Evolutionary conservation across 2,888 invertebrate genomes (phyloP).

Genomic region (Cetonia aurata): DNA sequence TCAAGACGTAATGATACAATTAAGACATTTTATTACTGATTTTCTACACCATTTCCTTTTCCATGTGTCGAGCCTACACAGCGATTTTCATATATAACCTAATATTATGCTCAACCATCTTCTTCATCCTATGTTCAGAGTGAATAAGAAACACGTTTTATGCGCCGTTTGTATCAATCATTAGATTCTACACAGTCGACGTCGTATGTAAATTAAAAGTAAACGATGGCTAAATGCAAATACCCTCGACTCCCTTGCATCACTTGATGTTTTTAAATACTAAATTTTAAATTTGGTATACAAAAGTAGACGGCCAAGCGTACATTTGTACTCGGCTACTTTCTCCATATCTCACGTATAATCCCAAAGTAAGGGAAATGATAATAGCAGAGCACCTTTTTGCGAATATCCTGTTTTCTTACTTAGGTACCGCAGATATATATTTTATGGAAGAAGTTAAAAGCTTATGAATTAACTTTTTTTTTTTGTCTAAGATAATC

Average conservation of each 20-base stretch:
- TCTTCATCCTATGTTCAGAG: neutral
- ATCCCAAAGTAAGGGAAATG: neutral
- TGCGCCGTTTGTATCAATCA: constrained; percentile 14
- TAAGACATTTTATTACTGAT: too few relatives aligned
- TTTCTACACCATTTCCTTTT: too few relatives aligned
- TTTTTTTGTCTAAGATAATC: neutral
- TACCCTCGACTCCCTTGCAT: neutral
- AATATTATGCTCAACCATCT: too few relatives aligned
- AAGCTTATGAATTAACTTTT: neutral
- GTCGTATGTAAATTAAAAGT: constrained; percentile 17
- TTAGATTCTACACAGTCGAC: neutral
- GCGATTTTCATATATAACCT: too few relatives aligned
- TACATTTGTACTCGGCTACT: neutral
- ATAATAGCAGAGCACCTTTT: constrained; percentile 1
- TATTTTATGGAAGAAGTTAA: constrained; percentile 18
- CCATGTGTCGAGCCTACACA: too few relatives aligned
- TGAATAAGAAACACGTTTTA: neutral
- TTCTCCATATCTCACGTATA: constrained; percentile 17
- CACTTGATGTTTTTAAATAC: constrained; percentile 14
- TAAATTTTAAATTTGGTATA: constrained; percentile 13
- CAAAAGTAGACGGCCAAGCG: neutral
- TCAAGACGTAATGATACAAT: too few relatives aligned
- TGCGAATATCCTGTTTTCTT: neutral
- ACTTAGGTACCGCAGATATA: neutral
- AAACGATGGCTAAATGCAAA: constrained; percentile 15